phyloP scores from a whole-genome alignment of 2,113 vertebrate species.

The Cryptotis parvus region DNA sequence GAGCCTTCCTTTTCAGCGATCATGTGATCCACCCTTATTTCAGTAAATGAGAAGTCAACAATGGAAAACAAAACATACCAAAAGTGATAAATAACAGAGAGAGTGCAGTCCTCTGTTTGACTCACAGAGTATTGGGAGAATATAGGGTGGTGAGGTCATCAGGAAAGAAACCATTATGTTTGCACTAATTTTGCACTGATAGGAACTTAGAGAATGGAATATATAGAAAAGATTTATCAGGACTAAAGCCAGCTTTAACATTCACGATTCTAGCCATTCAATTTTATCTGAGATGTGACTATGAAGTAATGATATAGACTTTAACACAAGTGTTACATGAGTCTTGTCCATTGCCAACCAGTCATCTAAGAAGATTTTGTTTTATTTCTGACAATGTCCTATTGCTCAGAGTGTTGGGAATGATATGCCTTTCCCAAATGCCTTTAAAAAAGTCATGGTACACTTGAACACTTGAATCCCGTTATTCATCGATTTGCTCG shows the following conservation, averaged over 20 bases:
- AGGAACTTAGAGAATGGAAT: accelerated
- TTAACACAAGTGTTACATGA: neutral
- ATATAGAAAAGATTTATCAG: neutral
- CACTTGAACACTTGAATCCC: too few relatives aligned
- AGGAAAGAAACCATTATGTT: neutral
- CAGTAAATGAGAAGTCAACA: neutral
- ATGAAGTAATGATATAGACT: neutral
- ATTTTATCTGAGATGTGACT: neutral
- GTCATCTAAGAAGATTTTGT: neutral
- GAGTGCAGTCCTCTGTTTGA: neutral
- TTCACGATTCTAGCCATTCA: neutral
- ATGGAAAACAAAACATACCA: constrained; percentile 8
- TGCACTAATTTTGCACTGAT: neutral
- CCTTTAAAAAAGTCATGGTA: neutral
- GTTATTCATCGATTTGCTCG: too few relatives aligned
- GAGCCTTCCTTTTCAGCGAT: neutral
- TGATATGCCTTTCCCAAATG: constrained; percentile 22
- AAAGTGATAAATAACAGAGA: neutral
- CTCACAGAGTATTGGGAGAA: neutral
- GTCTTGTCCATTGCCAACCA: neutral
- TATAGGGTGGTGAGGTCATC: neutral
- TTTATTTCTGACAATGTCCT: neutral
- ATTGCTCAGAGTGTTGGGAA: neutral
- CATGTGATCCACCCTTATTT: neutral
- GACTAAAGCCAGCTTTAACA: neutral